A percentile compares a stretch with the other conserved stretches of the same genome.
Conservation (phyloP, 30 jellyfish, hydroid and myxozoan species). For the Phacellophora camtschatica region DNA sequence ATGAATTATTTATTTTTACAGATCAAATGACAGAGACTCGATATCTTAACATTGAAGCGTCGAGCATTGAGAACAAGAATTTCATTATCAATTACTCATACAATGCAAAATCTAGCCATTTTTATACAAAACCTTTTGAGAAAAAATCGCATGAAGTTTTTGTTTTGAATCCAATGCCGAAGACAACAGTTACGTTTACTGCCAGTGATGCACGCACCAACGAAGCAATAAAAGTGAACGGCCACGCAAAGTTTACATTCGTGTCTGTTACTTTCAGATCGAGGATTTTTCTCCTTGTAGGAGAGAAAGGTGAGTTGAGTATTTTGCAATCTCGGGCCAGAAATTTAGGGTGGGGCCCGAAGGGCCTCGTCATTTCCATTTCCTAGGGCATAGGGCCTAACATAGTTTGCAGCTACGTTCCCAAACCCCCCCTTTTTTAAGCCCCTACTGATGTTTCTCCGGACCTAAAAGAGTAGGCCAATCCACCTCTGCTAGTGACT, state of each 20-base stretch:
- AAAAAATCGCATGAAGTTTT: constrained; percentile 2
- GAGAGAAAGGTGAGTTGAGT: not conserved
- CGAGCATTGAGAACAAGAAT: constrained; percentile 3
- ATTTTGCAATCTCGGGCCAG: not conserved
- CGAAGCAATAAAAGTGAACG: constrained; percentile 19
- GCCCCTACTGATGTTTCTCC: too few species aligned
- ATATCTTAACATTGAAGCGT: not conserved
- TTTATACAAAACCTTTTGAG: not conserved
- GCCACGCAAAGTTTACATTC: not conserved
- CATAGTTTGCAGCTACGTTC: too few species aligned
- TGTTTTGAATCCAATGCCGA: not conserved
- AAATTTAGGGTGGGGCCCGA: too few species aligned
- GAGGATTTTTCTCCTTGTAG: constrained; percentile 16
- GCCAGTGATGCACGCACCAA: constrained; percentile 28
- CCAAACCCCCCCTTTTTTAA: too few species aligned
- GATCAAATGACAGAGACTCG: constrained; percentile 12
- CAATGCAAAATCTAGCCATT: not conserved
- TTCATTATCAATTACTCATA: constrained; percentile 3
- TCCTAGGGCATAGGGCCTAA: too few species aligned
- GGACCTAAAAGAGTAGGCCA: too few species aligned
- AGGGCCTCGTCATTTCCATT: too few species aligned
- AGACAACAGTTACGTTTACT: constrained; percentile 1
- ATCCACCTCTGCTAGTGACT: too few species aligned
- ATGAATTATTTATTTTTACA: not conserved
- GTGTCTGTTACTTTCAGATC: constrained; percentile 6